Percentiles rank a stretch among this genome's conserved stretches.
These are phyloP conservation scores for Neotoxoptera formosana DNA, from an alignment of 1,140 invertebrate genomes.

Conservation along the genomic window DNA sequence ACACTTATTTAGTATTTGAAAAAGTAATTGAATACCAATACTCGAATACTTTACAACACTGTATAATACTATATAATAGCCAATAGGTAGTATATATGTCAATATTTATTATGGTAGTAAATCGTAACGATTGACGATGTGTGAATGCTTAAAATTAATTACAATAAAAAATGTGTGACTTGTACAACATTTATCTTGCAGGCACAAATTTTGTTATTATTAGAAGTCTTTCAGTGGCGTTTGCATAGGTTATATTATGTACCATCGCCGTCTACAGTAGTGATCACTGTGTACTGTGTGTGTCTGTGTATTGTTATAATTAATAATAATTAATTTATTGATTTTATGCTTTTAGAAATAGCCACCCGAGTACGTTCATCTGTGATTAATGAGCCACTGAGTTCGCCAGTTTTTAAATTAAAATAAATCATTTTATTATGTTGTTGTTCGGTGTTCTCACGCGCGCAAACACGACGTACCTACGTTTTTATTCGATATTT, in stretches of 20 bases:
- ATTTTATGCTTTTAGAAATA: neutral
- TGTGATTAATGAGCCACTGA: neutral
- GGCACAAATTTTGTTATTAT: neutral
- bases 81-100: neutral
- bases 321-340: neutral
- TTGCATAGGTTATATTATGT: neutral
- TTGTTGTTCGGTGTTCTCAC: conserved; percentile 15
- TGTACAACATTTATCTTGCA: neutral
- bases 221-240: neutral
- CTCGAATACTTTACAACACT: no score
- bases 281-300: neutral
- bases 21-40: no score
- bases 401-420: conserved; percentile 20
- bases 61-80: no score
- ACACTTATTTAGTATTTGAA: no score
- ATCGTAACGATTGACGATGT: neutral
- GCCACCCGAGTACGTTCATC: neutral
- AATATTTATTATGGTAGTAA: neutral
- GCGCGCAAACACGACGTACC: neutral
- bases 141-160: neutral
- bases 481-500: conserved; percentile 21
- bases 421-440: conserved; percentile 27
- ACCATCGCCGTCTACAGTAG: neutral
- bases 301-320: no score
- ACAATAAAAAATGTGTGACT: neutral